phyloP scores from a whole-genome alignment of 2,113 vertebrate species.

The Prietella phreatophila region DNA sequence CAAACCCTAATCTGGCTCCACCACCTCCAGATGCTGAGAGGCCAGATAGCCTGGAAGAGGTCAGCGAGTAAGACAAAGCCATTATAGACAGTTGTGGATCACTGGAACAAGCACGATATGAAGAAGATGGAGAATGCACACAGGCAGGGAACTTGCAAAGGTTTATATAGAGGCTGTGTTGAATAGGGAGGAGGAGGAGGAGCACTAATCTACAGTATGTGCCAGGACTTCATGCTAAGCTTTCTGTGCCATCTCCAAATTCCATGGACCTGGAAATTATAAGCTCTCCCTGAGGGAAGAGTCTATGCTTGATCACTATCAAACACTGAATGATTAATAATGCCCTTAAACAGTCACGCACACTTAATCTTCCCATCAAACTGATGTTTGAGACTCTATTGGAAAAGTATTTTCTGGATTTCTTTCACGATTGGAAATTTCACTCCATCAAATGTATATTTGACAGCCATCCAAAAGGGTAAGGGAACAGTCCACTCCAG shows the following conservation, averaged over 20 bases:
- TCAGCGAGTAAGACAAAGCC: constrained; percentile 42
- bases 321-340: not conserved
- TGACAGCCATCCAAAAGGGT: not conserved
- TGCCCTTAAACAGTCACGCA: not conserved
- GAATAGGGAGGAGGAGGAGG: not conserved
- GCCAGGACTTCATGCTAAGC: constrained; percentile 32
- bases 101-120: constrained; percentile 18
- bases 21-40: constrained; percentile 17
- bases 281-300: not conserved
- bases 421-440: not conserved
- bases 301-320: not conserved
- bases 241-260: constrained; percentile 5
- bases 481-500: not conserved
- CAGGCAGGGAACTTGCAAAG: not conserved
- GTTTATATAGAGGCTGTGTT: constrained; percentile 40
- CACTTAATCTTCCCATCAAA: not conserved
- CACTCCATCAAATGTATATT: not conserved
- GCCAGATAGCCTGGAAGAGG: constrained; percentile 51
- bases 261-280: not conserved
- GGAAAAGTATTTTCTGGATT: not conserved
- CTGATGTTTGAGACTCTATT: not conserved
- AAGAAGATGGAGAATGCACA: constrained; percentile 14
- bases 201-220: constrained; percentile 1
- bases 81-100: constrained; percentile 41
- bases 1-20: constrained; percentile 9